Evolutionary conservation across 2,113 vertebrate genomes (phyloP).

Genomic region (Arothron firmamentum): DNA sequence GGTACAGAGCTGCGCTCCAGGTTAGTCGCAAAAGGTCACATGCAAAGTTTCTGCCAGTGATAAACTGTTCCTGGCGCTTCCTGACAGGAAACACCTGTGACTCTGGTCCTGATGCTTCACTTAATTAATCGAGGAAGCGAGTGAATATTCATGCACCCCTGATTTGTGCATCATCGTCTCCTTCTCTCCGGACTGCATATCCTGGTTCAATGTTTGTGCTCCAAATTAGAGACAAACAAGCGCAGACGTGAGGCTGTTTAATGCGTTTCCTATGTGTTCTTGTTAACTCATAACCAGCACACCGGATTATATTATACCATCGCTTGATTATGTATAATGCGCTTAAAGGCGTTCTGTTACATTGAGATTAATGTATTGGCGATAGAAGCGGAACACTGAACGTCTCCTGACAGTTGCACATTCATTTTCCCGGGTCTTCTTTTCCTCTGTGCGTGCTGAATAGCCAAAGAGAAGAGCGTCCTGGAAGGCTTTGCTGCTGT

Average conservation of each 20-base stretch:
- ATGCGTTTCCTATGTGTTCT: slow-evolving; percentile 48
- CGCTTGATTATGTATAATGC: slow-evolving; percentile 59
- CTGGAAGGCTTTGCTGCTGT: neutral
- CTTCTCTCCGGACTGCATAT: slow-evolving; percentile 22
- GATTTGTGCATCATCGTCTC: slow-evolving; percentile 49
- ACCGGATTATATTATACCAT: slow-evolving; percentile 55
- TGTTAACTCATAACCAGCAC: slow-evolving; percentile 56
- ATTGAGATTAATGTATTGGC: slow-evolving; percentile 34
- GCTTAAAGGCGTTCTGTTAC: slow-evolving; percentile 46
- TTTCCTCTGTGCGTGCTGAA: slow-evolving; percentile 12
- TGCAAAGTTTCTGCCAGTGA: too few species aligned
- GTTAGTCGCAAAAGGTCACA: too few species aligned
- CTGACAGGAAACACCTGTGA: slow-evolving; percentile 21
- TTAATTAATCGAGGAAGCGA: slow-evolving; percentile 30
- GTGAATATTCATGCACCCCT: slow-evolving; percentile 58
- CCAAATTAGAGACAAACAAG: slow-evolving; percentile 8
- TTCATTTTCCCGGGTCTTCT: slow-evolving; percentile 45
- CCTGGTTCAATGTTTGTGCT: slow-evolving; percentile 27
- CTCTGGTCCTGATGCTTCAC: slow-evolving; percentile 11
- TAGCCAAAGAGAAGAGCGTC: slow-evolving; percentile 5
- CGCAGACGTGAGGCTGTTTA: slow-evolving; percentile 7
- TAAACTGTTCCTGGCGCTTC: neutral
- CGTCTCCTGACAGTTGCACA: slow-evolving; percentile 17
- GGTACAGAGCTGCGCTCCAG: too few species aligned
- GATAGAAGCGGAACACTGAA: slow-evolving; percentile 33